A percentile compares a stretch with the other conserved stretches of the same genome.
These are phyloP conservation scores for Ophion ventricosus DNA, from an alignment of 2,888 invertebrate species.

Conservation along the genomic window DNA sequence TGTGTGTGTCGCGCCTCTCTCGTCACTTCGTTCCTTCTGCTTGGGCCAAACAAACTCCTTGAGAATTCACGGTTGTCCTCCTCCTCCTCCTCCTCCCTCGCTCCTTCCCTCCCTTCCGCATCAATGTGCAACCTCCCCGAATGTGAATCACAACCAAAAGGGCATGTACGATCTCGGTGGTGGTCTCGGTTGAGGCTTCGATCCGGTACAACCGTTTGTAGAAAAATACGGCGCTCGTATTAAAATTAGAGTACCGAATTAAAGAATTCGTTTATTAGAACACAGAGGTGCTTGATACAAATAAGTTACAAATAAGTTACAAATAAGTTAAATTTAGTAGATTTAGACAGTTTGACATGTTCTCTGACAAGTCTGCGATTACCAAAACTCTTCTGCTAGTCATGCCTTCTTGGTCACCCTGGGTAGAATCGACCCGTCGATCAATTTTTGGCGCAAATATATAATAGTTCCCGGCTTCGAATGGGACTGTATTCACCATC, in stretches of 20 bases:
- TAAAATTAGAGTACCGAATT: background rate
- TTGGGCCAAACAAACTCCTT: conserved; percentile 78
- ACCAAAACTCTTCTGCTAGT: too few species aligned
- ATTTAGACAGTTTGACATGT: too few species aligned
- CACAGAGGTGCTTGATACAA: too few species aligned
- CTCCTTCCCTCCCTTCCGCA: background rate
- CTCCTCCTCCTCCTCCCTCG: background rate
- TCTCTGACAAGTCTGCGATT: too few species aligned
- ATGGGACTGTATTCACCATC: too few species aligned
- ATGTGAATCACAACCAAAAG: conserved; percentile 6
- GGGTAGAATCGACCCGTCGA: too few species aligned
- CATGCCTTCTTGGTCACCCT: too few species aligned
- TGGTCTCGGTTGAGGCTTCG: conserved; percentile 41
- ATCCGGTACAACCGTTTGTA: background rate
- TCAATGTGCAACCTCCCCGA: background rate
- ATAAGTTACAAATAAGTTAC: too few species aligned
- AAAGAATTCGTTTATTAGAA: too few species aligned
- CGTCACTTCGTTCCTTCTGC: conserved; percentile 76
- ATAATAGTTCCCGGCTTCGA: too few species aligned
- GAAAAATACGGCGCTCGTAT: background rate
- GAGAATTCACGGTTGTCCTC: conserved; percentile 74
- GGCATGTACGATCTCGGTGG: conserved; percentile 8
- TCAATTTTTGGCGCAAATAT: too few species aligned
- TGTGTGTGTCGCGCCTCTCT: conserved; percentile 75
- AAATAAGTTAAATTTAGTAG: too few species aligned